phyloP scores from a whole-genome alignment of 2,888 invertebrate genomes.

The Drosophila affinis region DNA sequence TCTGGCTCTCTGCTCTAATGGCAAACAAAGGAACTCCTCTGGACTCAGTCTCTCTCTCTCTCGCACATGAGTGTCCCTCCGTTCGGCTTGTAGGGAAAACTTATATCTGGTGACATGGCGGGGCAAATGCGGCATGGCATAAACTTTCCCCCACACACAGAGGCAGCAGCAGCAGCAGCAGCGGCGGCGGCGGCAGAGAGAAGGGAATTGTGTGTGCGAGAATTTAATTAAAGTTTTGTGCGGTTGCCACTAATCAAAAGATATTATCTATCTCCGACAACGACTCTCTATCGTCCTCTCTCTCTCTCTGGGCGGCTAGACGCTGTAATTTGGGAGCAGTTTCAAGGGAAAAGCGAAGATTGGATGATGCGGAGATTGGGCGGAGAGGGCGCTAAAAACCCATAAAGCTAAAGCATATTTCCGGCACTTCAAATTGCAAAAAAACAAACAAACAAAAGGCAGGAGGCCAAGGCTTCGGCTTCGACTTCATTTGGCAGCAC shows the following conservation, averaged over 20 bases:
- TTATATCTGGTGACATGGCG: constrained; percentile 76
- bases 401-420: constrained; percentile 73
- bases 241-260: constrained; percentile 79
- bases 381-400: constrained; percentile 14
- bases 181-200: background rate
- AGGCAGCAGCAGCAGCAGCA: background rate
- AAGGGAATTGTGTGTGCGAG: constrained; percentile 63
- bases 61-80: constrained; percentile 56
- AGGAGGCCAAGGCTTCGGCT: constrained; percentile 1
- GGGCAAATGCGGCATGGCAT: constrained; percentile 70
- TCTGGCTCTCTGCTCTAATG: background rate
- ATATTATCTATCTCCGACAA: constrained; percentile 66
- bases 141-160: constrained; percentile 59
- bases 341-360: constrained; percentile 1
- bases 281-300: constrained; percentile 34
- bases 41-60: background rate
- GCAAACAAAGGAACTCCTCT: background rate
- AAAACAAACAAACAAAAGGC: constrained; percentile 36
- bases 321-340: constrained; percentile 29
- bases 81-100: constrained; percentile 33
- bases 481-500: constrained; percentile 14
- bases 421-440: constrained; percentile 71
- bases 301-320: constrained; percentile 28
- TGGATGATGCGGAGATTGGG: constrained; percentile 2
- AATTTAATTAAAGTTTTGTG: constrained; percentile 78